Conservation (phyloP, 2,113 vertebrate genomes). For the Grammomys dolichurus region DNA sequence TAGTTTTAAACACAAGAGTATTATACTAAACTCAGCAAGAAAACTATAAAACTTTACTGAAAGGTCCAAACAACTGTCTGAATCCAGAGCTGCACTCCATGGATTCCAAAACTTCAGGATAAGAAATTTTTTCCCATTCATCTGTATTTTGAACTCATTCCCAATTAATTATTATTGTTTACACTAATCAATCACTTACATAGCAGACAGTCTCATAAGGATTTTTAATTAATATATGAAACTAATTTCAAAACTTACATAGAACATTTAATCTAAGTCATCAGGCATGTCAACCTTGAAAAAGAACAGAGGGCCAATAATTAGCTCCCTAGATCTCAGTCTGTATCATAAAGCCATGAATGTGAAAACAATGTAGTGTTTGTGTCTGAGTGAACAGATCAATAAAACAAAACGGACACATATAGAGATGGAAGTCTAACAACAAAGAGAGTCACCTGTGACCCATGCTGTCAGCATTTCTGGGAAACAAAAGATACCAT, state of each 20-base stretch:
- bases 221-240: slow-evolving; percentile 34
- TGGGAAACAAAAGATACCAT: not conserved
- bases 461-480: not conserved
- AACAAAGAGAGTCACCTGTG: not conserved
- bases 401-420: not conserved
- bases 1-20: not conserved
- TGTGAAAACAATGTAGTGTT: not conserved
- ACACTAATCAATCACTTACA: not conserved
- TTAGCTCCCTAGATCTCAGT: not conserved
- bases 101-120: not conserved
- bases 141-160: not conserved
- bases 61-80: not conserved
- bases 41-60: not conserved
- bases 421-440: not conserved
- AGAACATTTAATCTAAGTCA: not conserved
- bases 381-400: not conserved
- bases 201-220: not conserved
- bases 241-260: not conserved
- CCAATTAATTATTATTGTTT: not conserved
- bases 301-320: not conserved
- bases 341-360: no score
- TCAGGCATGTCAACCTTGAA: not conserved
- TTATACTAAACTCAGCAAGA: not conserved
- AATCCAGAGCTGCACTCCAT: not conserved
- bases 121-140: not conserved